phyloP scores from a whole-genome alignment of 2,113 vertebrate species.

The Pterophyllum scalare region DNA sequence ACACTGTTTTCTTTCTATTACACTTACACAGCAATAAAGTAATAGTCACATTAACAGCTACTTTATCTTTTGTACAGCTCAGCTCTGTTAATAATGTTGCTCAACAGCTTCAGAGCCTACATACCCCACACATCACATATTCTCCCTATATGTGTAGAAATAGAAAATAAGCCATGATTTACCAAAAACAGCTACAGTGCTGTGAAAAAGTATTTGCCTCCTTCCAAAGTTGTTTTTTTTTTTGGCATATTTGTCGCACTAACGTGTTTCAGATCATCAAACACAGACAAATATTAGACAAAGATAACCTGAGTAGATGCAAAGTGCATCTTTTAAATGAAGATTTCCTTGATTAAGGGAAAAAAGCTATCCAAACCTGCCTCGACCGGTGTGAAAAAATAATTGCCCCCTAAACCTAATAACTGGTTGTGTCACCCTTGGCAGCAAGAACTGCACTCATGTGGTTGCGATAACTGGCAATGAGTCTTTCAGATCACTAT shows the following conservation, averaged over 20 bases:
- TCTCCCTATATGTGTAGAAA: background rate
- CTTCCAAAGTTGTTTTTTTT: background rate
- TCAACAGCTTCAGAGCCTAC: background rate
- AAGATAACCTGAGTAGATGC: too few species aligned
- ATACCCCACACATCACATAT: background rate
- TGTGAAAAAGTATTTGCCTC: background rate
- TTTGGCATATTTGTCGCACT: background rate
- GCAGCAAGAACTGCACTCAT: too few species aligned
- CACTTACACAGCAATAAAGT: background rate
- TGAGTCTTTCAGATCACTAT: background rate
- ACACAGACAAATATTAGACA: background rate
- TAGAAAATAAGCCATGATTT: background rate
- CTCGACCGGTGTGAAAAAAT: background rate
- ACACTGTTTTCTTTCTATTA: background rate
- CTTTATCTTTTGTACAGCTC: background rate
- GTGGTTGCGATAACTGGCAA: too few species aligned
- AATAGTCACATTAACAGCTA: background rate
- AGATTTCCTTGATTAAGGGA: background rate
- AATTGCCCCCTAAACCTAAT: background rate
- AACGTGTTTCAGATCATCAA: background rate
- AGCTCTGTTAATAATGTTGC: background rate
- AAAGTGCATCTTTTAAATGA: background rate
- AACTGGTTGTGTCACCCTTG: background rate
- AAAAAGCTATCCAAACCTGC: background rate
- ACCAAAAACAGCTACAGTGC: background rate